Evolutionary conservation across 2,113 vertebrate genomes (phyloP).

Genomic region (Genyomyrus donnyi): DNA sequence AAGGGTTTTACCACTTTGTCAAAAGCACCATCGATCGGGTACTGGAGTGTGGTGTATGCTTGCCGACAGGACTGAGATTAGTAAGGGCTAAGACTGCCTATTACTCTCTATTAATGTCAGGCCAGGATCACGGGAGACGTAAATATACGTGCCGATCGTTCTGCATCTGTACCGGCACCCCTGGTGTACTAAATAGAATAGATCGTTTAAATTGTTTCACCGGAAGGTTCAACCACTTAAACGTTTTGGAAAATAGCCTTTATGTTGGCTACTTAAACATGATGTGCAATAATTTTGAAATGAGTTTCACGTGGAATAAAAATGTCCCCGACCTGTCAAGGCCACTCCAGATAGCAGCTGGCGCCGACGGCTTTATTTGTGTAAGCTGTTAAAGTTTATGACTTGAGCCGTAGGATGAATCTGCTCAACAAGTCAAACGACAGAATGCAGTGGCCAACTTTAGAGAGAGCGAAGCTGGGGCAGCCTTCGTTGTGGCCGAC

Average conservation of each 20-base stretch:
- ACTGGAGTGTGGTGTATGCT: conserved; percentile 10
- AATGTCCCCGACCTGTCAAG: neutral
- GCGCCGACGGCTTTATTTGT: neutral
- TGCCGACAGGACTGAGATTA: conserved; percentile 14
- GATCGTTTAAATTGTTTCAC: neutral
- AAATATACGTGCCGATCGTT: conserved; percentile 15
- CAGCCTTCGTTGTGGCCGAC: neutral
- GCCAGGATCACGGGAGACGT: neutral
- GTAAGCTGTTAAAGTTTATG: neutral
- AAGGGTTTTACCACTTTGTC: conserved; percentile 24
- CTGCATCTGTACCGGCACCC: neutral
- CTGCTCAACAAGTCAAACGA: neutral
- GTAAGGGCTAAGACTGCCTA: conserved; percentile 18
- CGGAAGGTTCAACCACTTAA: neutral
- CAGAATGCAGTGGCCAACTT: neutral
- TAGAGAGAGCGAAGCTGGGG: neutral
- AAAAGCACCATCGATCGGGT: conserved; percentile 31
- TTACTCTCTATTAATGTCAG: conserved; percentile 27
- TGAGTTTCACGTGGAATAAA: neutral
- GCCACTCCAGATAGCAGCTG: neutral
- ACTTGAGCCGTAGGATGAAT: neutral
- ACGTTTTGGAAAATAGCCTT: neutral
- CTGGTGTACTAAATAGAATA: conserved; percentile 2
- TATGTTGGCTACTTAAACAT: neutral
- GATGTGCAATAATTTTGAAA: neutral